Evolutionary conservation across 2,888 invertebrate species (phyloP).

Genomic region (Drosophila acutilabella): DNA sequence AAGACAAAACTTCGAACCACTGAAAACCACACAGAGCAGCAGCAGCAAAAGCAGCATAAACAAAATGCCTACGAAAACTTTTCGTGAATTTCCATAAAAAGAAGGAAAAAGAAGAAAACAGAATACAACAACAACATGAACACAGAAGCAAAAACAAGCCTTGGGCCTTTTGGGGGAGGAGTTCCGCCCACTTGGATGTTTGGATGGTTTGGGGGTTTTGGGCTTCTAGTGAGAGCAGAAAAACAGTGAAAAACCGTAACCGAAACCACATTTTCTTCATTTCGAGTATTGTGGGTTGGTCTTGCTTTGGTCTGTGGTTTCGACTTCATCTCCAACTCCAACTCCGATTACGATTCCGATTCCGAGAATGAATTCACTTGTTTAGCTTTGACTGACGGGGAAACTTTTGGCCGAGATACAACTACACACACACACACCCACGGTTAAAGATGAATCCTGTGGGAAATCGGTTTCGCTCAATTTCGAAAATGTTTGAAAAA

Average conservation of each 20-base stretch:
- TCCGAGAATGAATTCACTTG: constrained; percentile 39
- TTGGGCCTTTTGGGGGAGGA: constrained; percentile 23
- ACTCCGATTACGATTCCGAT: neutral
- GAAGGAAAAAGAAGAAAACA: constrained; percentile 19
- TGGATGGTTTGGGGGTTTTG: constrained; percentile 25
- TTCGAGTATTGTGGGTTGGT: constrained; percentile 69
- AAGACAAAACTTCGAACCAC: constrained; percentile 54
- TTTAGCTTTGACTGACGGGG: constrained; percentile 47
- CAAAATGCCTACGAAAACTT: constrained; percentile 78
- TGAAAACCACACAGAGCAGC: constrained; percentile 4
- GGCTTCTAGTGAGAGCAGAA: constrained; percentile 21
- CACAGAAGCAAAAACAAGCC: constrained; percentile 57
- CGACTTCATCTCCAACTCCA: neutral
- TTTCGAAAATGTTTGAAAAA: constrained; percentile 73
- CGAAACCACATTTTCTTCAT: constrained; percentile 82
- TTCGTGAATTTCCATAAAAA: constrained; percentile 73
- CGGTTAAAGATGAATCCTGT: constrained; percentile 50
- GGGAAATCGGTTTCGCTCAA: constrained; percentile 81
- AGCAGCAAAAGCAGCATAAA: constrained; percentile 40
- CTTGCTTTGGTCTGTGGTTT: constrained; percentile 40
- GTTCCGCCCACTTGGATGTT: constrained; percentile 17
- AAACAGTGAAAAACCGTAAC: constrained; percentile 82
- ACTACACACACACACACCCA: constrained; percentile 18
- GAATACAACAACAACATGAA: constrained; percentile 18
- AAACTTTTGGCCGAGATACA: constrained; percentile 47